Evolutionary conservation across 2,797 vertebrate species (phyloP), one percentile per base, ranked within the genome.

Genomic region (Periparus ater): DNA sequence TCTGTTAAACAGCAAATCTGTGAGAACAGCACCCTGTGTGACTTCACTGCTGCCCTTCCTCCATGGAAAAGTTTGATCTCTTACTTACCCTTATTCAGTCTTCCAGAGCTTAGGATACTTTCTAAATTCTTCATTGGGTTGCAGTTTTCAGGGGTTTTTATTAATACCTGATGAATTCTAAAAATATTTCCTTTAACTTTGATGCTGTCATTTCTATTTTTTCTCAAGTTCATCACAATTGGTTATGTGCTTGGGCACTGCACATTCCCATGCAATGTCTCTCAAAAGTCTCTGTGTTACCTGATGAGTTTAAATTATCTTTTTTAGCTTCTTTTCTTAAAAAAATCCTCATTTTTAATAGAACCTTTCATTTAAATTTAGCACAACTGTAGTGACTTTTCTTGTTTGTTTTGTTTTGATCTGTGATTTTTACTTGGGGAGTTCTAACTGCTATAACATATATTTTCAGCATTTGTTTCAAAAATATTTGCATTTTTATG

Each of bases 211-310:
- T 61, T 85, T 19, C 4, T 58, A 8, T 8, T 54, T 85, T 68
- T 62, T 55, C 53, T 62, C 17, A 54, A 61, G 48, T 34, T 34
- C 36, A 15, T 42, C 1, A 1, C 8, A 62, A 32, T 6, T 51
- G 3, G 2, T 17, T 21, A 22, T 58, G 4, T 7, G 2, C 14
- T 16, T 1, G 2, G 15, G 9, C 17, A 57, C 15, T 61, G 19
- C 2, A 2, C 7, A 40, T 70, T 77, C 47, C 26, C 7, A 19
- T 45, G 14, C 13, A 57, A 3, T 27, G 3, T 63, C 13, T 32
- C 21, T 71, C 36, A 74, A 44, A n/a, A 26, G 7, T 51, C 11
- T 89, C 8, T 62, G 5, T 38, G 16, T 36, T 48, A 60, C 11
- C 8, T 55, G 17, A 4, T 51, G 47, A 54, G 6, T 54, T 72